phyloP scores from a whole-genome alignment of 2,888 invertebrate species.

The Julus scandinavius region DNA sequence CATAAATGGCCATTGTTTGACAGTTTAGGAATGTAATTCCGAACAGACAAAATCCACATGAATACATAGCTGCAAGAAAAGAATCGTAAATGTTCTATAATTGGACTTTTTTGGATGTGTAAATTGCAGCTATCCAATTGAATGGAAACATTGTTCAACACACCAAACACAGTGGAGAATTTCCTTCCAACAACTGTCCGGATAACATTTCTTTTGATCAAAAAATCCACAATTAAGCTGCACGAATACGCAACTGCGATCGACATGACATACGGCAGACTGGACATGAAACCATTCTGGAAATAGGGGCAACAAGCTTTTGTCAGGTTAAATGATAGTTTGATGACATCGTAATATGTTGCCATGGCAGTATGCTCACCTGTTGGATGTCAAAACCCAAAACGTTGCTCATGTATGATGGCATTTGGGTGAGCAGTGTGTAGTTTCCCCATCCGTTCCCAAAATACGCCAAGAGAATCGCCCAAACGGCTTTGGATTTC shows the following conservation, averaged over 20 bases:
- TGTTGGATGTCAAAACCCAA: conserved; percentile 77
- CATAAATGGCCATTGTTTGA: conserved; percentile 53
- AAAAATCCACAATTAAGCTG: conserved; percentile 36
- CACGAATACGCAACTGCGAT: background rate
- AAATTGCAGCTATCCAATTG: too few species aligned
- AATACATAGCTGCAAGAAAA: conserved; percentile 48
- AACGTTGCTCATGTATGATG: conserved; percentile 80
- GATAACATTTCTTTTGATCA: conserved; percentile 50
- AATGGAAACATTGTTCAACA: background rate
- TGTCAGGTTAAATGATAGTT: background rate
- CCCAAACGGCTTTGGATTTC: conserved; percentile 55
- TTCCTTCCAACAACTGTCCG: conserved; percentile 47
- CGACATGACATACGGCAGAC: conserved; percentile 54
- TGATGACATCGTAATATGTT: too few species aligned
- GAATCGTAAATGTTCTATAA: background rate
- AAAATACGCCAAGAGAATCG: conserved; percentile 63
- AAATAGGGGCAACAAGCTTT: background rate
- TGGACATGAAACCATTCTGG: conserved; percentile 55
- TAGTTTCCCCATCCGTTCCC: conserved; percentile 85
- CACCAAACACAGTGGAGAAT: conserved; percentile 48
- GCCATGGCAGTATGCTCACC: conserved; percentile 70
- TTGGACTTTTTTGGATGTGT: background rate
- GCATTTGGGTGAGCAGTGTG: conserved; percentile 84
- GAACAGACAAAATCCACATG: conserved; percentile 43
- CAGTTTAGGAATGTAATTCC: conserved; percentile 53